Evolutionary conservation across 1,140 invertebrate species (phyloP), one percentile per base, ranked within the genome.

Genomic region (Kradibia gibbosae): DNA sequence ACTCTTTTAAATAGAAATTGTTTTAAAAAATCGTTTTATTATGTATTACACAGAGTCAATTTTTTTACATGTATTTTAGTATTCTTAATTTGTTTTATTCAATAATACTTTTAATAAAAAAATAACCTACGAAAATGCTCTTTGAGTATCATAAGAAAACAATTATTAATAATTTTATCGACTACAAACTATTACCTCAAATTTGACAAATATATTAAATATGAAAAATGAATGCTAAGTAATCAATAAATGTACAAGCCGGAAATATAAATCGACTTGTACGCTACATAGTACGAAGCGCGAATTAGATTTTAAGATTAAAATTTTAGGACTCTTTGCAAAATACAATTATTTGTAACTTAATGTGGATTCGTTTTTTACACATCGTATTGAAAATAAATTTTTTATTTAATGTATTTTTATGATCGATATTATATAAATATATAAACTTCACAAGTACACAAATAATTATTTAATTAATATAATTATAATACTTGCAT

Each of bases 191-290:
- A 70, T 55, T 65, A 80, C 22, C 17, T 53, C 71, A 28, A 36
- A 70, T 60, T 45, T 31, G 36, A 83, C 62, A 76, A 60, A 81
- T 72, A 39, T 48, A 73, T 62, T 78, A 83, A 83, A 83, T 82
- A 74, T 73, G 50, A 50, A 80, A 82, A 57, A 83, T 34, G 20
- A 85, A 84, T 79, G 78, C 81, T 86, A 83, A 57, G 57, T 65
- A 85, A 80, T 82, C 31, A 65, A 73, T 82, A 57, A 80, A 60
- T 81, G 36, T 60, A 73, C 74, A 80, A 31, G 53, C 50, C 36
- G 45, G 60, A 71, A 82, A 15, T 50, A 79, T 25, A 31, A 74
- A 50, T 53, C 70, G 55, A 82, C 60, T 15, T 76, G 80, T 42
- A 55, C n/a, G 75, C 70, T 82, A 48, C 31, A 39, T 34, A 72